These are phyloP conservation scores for Acleris emargana DNA, from an alignment of 2,888 invertebrate genomes.

Conservation along the genomic window DNA sequence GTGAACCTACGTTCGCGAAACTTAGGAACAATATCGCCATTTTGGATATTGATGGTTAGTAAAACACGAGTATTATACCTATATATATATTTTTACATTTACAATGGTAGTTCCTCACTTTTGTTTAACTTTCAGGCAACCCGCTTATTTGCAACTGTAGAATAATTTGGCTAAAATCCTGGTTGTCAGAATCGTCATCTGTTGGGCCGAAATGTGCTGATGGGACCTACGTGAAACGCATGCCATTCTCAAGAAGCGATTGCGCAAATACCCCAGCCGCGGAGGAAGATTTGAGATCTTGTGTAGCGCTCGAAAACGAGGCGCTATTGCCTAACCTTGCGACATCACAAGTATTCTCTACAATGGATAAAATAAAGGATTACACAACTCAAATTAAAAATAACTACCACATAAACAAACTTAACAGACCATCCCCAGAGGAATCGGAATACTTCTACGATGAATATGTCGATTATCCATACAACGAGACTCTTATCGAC, in stretches of 20 bases:
- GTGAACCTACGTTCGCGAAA: conserved; percentile 89
- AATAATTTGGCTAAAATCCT: conserved; percentile 92
- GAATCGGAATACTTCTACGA: conserved; percentile 93
- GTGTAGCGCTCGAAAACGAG: conserved; percentile 87
- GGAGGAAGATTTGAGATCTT: conserved; percentile 84
- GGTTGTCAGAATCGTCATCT: conserved; percentile 90
- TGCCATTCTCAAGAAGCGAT: conserved; percentile 87
- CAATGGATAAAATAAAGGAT: conserved; percentile 83
- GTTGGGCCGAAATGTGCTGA: conserved; percentile 91
- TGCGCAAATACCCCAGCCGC: conserved; percentile 79
- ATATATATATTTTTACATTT: neutral
- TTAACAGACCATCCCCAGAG: conserved; percentile 86
- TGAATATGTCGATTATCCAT: conserved; percentile 91
- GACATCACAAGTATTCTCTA: conserved; percentile 84
- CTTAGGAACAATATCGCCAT: conserved; percentile 92
- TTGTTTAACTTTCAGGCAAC: conserved; percentile 85
- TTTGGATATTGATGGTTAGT: conserved; percentile 91
- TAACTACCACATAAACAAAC: conserved; percentile 73
- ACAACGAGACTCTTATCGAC: conserved; percentile 83
- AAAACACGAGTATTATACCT: neutral
- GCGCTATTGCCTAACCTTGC: conserved; percentile 81
- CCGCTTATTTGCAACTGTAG: conserved; percentile 92
- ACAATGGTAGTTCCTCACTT: neutral
- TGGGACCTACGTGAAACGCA: conserved; percentile 89
- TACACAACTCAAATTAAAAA: conserved; percentile 73